Base-by-base conservation (phyloP, 2,888 invertebrate species). In the Rhingia rostrata region DNA sequence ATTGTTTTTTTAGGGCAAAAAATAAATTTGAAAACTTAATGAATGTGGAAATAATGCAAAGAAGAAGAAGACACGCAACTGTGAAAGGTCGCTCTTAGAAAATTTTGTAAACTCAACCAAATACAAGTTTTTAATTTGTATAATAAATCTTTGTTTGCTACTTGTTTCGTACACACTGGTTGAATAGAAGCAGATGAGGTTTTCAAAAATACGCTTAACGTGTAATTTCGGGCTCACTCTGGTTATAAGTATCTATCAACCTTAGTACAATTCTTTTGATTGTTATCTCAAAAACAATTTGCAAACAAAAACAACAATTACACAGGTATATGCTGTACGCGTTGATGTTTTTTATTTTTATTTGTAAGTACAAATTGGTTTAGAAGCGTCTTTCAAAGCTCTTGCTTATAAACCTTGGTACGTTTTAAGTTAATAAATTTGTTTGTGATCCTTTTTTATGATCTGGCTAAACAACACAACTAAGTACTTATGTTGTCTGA, bases 121-220 rank as follows among this genome's bases (percentile, higher is more conserved):
- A 30, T 73, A 78, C 77, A 82, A 77, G 63, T 78, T 45, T 66
- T 56, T 53, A 32, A 30, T 54, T 81, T 81, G 69, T 77, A 90
- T 90, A 89, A 90, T 89, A 89, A 22, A 84, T 86, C 87, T 88
- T 89, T 89, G 90, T 90, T 90, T 90, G 90, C 90, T 90, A 90
- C 90, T 90, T 90, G 90, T 90, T 80, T 87, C 90, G 90, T 88
- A 90, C 88, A 90, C 90, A 90, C 89, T 79, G 90, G 90, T 90
- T 87, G 77, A 73, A 64, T 80, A 84, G 84, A 84, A 54, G 69
- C 86, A 87, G 80, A 84, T 47, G 61, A 86, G 69, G 77, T 77
- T 77, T 22, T 22, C 22, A 22, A 86, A 63, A 56, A 43, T n/a
- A 43, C 41, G 7, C 6, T 39, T 39, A 9, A 47, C 80, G 83